Evolutionary conservation across 2,113 vertebrate species (phyloP).

Genomic region (Eptesicus fuscus): DNA sequence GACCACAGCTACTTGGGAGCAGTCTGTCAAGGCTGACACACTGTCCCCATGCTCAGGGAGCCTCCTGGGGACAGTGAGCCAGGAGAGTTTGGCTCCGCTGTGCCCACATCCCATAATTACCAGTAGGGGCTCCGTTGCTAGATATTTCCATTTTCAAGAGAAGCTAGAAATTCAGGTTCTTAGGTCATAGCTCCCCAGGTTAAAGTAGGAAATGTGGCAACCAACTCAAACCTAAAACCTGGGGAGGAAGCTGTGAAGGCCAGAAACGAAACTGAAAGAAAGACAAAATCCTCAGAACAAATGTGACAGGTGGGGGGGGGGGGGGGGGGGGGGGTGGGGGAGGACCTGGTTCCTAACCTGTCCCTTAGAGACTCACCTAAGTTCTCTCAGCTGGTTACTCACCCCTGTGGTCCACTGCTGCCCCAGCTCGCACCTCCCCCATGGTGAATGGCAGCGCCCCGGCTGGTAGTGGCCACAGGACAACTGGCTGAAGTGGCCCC

Average conservation of each 20-base stretch:
- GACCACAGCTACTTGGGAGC: background rate
- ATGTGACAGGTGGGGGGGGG: background rate
- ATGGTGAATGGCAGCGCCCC: too few species aligned
- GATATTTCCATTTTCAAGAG: background rate
- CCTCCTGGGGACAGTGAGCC: background rate
- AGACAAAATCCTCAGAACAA: background rate
- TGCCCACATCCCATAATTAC: background rate
- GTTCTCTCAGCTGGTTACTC: background rate
- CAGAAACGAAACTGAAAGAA: background rate
- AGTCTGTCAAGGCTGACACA: background rate
- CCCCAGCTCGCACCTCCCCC: background rate
- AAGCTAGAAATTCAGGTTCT: background rate
- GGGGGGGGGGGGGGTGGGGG: accelerated
- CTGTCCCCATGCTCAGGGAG: background rate
- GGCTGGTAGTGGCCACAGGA: background rate
- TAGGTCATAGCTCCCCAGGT: background rate
- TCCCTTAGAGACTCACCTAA: background rate
- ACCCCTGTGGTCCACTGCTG: background rate
- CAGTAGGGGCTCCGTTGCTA: background rate
- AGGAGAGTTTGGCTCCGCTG: background rate
- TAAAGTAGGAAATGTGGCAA: background rate
- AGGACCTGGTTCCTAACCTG: background rate
- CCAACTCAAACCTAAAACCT: background rate
- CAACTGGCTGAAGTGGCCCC: background rate
- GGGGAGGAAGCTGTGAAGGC: background rate